These are phyloP conservation scores for Myxocyprinus asiaticus DNA, from an alignment of 2,113 vertebrate genomes.

Conservation along the genomic window DNA sequence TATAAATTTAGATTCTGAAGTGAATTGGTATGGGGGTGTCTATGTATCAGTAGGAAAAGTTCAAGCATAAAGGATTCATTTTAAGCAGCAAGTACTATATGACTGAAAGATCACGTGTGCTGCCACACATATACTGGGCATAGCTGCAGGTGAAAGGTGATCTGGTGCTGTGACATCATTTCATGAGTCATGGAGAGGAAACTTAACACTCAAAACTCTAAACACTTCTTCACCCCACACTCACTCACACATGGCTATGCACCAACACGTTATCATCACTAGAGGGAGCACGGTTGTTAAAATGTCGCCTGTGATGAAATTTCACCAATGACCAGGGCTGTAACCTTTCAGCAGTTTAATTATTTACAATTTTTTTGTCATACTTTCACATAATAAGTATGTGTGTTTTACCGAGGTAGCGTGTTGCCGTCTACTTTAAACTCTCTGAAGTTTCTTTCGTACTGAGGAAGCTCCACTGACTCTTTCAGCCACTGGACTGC, in stretches of 20 bases:
- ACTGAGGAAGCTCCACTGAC: constrained; percentile 96
- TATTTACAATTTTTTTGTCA: no score
- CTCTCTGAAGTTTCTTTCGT: constrained; percentile 93
- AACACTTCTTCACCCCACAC: background rate
- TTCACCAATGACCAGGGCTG: background rate
- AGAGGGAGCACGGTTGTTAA: constrained; percentile 4
- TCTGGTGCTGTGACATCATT: constrained; percentile 65
- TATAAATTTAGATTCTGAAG: no score
- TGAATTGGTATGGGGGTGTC: background rate
- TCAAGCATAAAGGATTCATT: constrained; percentile 9
- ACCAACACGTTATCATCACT: constrained; percentile 32
- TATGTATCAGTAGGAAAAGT: constrained; percentile 13
- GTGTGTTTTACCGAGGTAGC: constrained; percentile 84
- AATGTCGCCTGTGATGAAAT: background rate
- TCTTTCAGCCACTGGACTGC: constrained; percentile 92
- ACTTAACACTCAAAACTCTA: constrained; percentile 51
- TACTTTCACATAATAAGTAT: background rate
- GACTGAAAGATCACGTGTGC: constrained; percentile 31
- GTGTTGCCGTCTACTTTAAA: constrained; percentile 92
- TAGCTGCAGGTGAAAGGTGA: constrained; percentile 55
- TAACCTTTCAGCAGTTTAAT: no score
- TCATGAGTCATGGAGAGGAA: constrained; percentile 69
- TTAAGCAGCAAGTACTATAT: constrained; percentile 30
- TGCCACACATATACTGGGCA: constrained; percentile 38
- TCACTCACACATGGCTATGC: background rate